Percentiles rank a stretch among this genome's conserved stretches.
Evolutionary conservation across 2,113 vertebrate genomes (phyloP).

Genomic region (Fulmarus glacialis): DNA sequence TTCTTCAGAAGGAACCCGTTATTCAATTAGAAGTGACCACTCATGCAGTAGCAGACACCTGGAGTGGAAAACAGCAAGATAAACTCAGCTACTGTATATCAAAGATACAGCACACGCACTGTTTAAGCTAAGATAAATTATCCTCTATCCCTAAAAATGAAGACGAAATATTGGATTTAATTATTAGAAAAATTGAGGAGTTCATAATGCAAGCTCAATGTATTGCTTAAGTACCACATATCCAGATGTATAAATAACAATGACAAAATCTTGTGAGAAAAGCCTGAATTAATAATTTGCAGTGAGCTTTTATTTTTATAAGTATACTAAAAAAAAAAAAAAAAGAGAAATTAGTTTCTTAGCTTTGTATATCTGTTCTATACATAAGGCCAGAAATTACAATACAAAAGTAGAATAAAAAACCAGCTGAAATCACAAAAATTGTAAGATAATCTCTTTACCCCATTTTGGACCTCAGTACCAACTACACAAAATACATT

Average conservation of each 20-base stretch:
- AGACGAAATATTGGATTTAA: not conserved
- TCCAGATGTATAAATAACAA: not conserved
- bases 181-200: not conserved
- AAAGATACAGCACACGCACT: not conserved
- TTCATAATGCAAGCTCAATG: not conserved
- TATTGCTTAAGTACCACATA: not conserved
- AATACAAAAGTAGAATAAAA: not conserved
- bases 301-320: not conserved
- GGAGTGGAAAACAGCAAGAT: not conserved
- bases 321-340: not conserved
- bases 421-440: fast-evolving
- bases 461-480: not conserved
- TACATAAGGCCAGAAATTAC: not conserved
- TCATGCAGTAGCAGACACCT: not conserved
- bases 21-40: not conserved
- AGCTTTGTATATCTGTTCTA: not conserved
- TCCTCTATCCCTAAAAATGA: not conserved
- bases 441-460: not conserved
- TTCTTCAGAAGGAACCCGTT: not conserved
- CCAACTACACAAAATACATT: not conserved
- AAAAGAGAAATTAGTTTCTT: not conserved
- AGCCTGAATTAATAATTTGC: not conserved
- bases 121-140: not conserved
- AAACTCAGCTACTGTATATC: not conserved
- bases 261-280: not conserved